phyloP scores from a whole-genome alignment of 2,888 invertebrate genomes.

The Lepidonotus clava region DNA sequence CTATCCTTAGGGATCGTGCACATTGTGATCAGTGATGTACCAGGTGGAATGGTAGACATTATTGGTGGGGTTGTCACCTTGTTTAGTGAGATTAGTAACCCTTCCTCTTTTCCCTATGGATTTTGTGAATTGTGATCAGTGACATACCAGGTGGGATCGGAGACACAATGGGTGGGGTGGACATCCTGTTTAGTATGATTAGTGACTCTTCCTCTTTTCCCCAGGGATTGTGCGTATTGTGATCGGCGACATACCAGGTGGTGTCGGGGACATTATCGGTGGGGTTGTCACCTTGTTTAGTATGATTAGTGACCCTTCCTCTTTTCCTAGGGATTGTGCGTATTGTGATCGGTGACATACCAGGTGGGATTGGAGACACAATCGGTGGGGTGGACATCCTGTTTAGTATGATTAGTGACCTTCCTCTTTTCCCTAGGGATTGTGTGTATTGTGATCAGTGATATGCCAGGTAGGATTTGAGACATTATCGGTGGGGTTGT shows the following conservation, averaged over 20 bases:
- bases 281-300: constrained; percentile 1
- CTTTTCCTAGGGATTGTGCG: background rate
- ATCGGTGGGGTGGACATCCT: constrained; percentile 26
- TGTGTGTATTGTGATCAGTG: too few species aligned
- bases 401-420: too few species aligned
- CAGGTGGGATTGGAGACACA: background rate
- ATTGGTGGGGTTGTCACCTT: background rate
- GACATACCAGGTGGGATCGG: constrained; percentile 5
- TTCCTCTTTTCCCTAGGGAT: too few species aligned
- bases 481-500: too few species aligned
- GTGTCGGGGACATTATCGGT: constrained; percentile 9
- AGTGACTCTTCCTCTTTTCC: background rate
- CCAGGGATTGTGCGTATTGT: background rate
- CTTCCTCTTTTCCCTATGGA: background rate
- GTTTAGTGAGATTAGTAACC: background rate
- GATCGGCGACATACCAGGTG: constrained; percentile 2
- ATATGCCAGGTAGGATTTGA: too few species aligned
- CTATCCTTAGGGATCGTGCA: too few species aligned
- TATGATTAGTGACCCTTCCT: background rate
- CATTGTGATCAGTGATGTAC: too few species aligned
- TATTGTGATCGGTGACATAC: background rate
- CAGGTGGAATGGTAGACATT: background rate
- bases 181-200: constrained; percentile 1
- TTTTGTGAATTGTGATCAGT: background rate
- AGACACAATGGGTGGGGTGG: constrained; percentile 10